Base-by-base conservation (phyloP, 2,888 invertebrate species). In the Lissonota sp. region DNA sequence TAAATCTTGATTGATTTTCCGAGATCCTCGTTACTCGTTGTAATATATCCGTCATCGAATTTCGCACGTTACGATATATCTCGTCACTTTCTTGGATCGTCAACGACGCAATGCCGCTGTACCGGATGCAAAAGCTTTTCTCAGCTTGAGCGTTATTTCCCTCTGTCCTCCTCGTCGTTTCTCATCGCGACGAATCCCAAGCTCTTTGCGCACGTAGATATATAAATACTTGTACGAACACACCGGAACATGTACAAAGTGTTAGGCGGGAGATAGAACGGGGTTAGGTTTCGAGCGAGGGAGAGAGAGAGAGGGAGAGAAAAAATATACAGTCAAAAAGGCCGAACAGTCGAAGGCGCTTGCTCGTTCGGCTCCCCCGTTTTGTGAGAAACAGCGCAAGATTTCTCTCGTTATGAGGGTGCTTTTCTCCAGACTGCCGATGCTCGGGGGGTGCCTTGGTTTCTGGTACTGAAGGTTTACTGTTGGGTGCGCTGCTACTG, bases 391-490 rank as follows among this genome's bases (percentile, higher is more conserved):
- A 76, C 81, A 77, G 83, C 63, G 55, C 71, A 79, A 77, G 84
- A 84, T 83, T 85, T 86, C 85, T 87, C 87, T 26, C 87, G 86
- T 85, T 86, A 83, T 88, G 88, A 87, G 87, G 88, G 89, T 88
- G 90, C 86, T 89, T 89, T 87, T 87, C 89, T 90, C 89, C 89
- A 86, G 88, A 90, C 90, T 90, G 89, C 84, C 67, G 67, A 40
- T 73, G 67, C 26, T 44, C 37, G 1, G 26, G 58, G n/a, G 67
- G 75, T 71, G 67, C 67, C 67, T 73, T 63, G 73, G 73, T 74
- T 79, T 67, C 63, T 69, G 73, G 73, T 75, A 76, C 80, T 75
- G 76, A 57, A 71, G 75, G 70, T 75, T 58, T 57, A 70, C 64
- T 46, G 70, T 7, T 49, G 78, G 26, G 44, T 72, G 72, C 60